Base-by-base conservation (phyloP, 2,888 invertebrate genomes). In the Ochlodes sylvanus region DNA sequence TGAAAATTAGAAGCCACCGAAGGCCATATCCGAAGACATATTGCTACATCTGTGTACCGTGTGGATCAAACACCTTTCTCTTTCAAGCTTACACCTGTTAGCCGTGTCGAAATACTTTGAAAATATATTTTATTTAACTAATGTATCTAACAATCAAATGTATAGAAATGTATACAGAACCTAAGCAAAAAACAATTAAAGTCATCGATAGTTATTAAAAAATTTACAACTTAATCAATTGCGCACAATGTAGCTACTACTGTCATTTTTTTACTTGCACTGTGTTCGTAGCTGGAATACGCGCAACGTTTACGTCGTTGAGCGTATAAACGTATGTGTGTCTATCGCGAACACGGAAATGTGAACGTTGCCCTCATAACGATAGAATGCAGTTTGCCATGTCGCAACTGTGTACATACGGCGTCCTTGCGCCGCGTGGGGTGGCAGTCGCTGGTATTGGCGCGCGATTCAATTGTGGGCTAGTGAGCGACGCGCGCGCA, bases 401-500 rank as follows among this genome's bases (percentile, higher is more conserved):
- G 79, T 68, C 74, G 79, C 73, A 76, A 78, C 66, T 63, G 68
- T 71, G 75, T 71, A 77, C 76, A 83, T 90, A 80, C 84, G 44
- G 44, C 44, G 89, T 85, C 90, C 88, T 91, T 92, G 88, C 77
- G 66, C 69, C 34, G 38, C 76, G 75, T 85, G 86, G 86, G 85
- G 87, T 82, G 86, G 76, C 73, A 75, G 73, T 72, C 76, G 77
- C 89, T 89, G 90, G 91, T 56, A 50, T 77, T 74, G 86, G 90
- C 89, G 92, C 82, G 88, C 84, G 76, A 87, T 91, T 93, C 92
- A 90, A 93, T 89, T 85, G 86, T 79, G 73, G 77, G 74, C 77
- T 79, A 75, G 83, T 79, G 75, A 78, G 79, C 86, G 81, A 78
- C 85, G 85, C 85, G 83, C 72, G 86, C 88, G 87, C 91, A 92